phyloP scores from a whole-genome alignment of 37 sponge, comb jelly and placozoan species.

The Aphrocallistes beatrix region DNA sequence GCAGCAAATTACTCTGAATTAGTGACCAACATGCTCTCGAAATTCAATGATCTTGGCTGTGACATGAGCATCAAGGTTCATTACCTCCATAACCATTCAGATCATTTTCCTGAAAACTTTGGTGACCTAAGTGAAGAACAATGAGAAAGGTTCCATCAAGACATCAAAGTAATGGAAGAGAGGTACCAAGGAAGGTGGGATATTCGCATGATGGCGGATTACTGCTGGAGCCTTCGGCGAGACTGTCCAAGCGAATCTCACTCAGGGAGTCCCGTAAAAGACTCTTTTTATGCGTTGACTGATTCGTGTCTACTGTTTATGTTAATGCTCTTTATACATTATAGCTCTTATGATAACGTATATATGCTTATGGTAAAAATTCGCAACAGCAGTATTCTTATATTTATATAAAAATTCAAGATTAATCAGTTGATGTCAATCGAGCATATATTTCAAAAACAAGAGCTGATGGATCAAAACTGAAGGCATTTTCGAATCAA shows the following conservation, averaged over 20 bases:
- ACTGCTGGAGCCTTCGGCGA: conserved; percentile 9
- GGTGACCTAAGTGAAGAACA: conserved; percentile 20
- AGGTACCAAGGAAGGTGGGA: not conserved
- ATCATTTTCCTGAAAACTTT: not conserved
- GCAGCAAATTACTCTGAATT: not conserved
- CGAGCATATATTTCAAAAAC: not conserved
- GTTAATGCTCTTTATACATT: not conserved
- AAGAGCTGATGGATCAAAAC: not conserved
- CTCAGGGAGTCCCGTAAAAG: not conserved
- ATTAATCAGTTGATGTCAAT: not conserved
- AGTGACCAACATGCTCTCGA: not conserved
- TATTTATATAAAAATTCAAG: not conserved
- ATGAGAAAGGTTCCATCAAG: conserved; percentile 21
- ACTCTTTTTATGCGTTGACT: not conserved
- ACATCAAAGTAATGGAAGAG: not conserved
- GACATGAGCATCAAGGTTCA: conserved; percentile 19
- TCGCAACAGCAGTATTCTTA: not conserved
- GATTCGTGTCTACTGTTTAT: not conserved
- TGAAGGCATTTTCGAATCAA: not conserved
- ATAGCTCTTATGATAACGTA: not conserved
- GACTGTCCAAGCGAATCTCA: not conserved
- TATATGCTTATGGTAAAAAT: not conserved
- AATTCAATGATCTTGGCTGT: not conserved
- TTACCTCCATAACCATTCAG: not conserved
- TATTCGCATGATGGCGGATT: not conserved